Evolutionary conservation across 2,113 vertebrate species (phyloP).

Genomic region (Asarcornis scutulata): DNA sequence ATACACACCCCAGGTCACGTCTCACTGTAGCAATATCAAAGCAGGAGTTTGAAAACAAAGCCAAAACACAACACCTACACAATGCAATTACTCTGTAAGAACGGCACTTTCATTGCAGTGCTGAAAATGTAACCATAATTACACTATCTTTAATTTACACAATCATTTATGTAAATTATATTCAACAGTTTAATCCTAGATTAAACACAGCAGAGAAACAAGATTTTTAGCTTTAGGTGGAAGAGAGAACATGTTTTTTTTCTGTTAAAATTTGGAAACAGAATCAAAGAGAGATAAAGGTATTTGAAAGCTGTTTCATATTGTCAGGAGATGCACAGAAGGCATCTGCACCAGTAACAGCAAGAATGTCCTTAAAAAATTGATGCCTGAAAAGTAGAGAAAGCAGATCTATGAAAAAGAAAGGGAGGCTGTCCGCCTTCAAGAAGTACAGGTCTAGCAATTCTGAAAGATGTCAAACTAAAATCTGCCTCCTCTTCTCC

Average conservation of each 20-base stretch:
- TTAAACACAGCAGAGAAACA: background rate
- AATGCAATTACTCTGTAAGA: slow-evolving; percentile 22
- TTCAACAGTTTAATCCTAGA: background rate
- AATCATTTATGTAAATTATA: background rate
- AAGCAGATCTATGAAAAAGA: background rate
- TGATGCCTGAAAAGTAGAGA: background rate
- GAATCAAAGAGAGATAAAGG: background rate
- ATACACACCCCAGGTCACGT: slow-evolving; percentile 22
- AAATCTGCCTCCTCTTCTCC: background rate
- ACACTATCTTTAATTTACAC: background rate
- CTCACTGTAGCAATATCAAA: slow-evolving; percentile 25
- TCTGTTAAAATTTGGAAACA: background rate
- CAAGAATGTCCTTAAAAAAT: background rate
- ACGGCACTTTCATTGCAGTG: slow-evolving; percentile 9
- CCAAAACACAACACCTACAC: slow-evolving; percentile 57
- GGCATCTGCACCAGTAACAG: background rate
- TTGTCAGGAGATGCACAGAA: background rate
- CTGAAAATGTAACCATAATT: slow-evolving; percentile 32
- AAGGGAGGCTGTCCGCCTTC: background rate
- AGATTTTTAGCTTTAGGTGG: background rate
- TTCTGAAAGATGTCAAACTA: background rate
- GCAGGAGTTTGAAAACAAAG: slow-evolving; percentile 43
- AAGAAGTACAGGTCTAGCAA: background rate
- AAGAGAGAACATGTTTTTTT: background rate
- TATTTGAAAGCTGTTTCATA: background rate